Percentiles rank a stretch among this genome's conserved stretches.
phyloP scores from a whole-genome alignment of 2,113 vertebrate species.

The Perca flavescens region DNA sequence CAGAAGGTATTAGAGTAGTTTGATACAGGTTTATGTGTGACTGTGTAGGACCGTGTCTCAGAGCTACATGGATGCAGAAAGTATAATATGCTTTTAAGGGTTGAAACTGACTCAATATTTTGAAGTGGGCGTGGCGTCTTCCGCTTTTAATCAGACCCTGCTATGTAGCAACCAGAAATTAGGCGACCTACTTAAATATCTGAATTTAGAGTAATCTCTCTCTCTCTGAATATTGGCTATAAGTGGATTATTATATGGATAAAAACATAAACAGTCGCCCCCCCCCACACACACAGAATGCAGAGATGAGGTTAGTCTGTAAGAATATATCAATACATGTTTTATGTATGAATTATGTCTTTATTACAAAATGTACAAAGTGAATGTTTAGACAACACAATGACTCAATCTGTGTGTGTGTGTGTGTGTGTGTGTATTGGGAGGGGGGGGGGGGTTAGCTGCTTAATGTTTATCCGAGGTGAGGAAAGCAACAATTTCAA shows the following conservation, averaged over 20 bases:
- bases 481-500: conserved; percentile 61
- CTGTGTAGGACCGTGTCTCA: not conserved
- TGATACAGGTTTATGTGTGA: not conserved
- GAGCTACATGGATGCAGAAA: not conserved
- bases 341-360: not conserved
- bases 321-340: not conserved
- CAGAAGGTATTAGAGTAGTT: too few species aligned
- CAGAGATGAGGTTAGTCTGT: not conserved
- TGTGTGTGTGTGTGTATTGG: too few species aligned
- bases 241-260: conserved; percentile 3
- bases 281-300: not conserved
- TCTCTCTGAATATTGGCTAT: not conserved
- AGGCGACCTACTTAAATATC: not conserved
- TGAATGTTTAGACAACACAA: conserved; percentile 1
- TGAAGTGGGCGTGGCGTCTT: not conserved
- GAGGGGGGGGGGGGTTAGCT: not conserved
- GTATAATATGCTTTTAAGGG: not conserved
- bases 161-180: not conserved
- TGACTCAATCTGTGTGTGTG: not conserved
- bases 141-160: not conserved
- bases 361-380: not conserved
- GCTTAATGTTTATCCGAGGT: conserved; percentile 43
- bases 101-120: too few species aligned
- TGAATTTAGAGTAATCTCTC: conserved; percentile 3
- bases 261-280: not conserved